phyloP scores from a whole-genome alignment of 1,140 invertebrate genomes.

The Drosophila triauraria region DNA sequence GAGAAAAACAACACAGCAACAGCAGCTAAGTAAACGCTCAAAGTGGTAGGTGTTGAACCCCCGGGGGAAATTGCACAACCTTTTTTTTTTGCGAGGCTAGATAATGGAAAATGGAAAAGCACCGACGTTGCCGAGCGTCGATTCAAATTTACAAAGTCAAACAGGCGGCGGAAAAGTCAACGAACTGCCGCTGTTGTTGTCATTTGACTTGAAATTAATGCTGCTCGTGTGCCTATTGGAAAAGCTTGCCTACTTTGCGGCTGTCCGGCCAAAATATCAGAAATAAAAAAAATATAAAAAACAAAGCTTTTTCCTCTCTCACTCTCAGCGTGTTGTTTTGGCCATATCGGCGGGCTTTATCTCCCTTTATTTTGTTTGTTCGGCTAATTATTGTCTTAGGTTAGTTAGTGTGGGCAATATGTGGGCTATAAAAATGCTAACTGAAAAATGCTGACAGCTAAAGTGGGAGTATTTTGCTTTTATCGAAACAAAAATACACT shows the following conservation, averaged over 20 bases:
- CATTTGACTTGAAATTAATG: slow-evolving; percentile 30
- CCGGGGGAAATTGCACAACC: slow-evolving; percentile 64
- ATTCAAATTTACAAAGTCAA: slow-evolving; percentile 49
- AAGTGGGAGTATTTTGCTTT: slow-evolving; percentile 54
- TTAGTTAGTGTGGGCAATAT: slow-evolving; percentile 77
- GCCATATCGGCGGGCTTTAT: slow-evolving; percentile 11
- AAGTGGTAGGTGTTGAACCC: slow-evolving; percentile 72
- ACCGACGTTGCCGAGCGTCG: slow-evolving; percentile 11
- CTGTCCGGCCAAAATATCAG: slow-evolving; percentile 22
- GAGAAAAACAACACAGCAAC: slow-evolving; percentile 13
- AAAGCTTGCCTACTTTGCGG: slow-evolving; percentile 50
- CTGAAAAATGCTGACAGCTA: slow-evolving; percentile 69
- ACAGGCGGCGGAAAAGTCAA: slow-evolving; percentile 37
- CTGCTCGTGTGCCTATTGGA: slow-evolving; percentile 29
- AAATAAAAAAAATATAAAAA: not conserved
- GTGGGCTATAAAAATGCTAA: slow-evolving; percentile 54
- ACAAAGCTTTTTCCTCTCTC: slow-evolving; percentile 29
- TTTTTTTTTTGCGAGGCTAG: slow-evolving; percentile 37
- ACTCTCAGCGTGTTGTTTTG: not conserved
- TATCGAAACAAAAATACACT: not conserved
- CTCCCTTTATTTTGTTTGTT: slow-evolving; percentile 46
- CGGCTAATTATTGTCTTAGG: slow-evolving; percentile 82
- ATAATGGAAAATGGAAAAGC: slow-evolving; percentile 51
- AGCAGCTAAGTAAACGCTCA: slow-evolving; percentile 36
- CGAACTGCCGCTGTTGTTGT: slow-evolving; percentile 33